Evolutionary conservation across 2,113 vertebrate species (phyloP).

Genomic region (Heterotis niloticus): DNA sequence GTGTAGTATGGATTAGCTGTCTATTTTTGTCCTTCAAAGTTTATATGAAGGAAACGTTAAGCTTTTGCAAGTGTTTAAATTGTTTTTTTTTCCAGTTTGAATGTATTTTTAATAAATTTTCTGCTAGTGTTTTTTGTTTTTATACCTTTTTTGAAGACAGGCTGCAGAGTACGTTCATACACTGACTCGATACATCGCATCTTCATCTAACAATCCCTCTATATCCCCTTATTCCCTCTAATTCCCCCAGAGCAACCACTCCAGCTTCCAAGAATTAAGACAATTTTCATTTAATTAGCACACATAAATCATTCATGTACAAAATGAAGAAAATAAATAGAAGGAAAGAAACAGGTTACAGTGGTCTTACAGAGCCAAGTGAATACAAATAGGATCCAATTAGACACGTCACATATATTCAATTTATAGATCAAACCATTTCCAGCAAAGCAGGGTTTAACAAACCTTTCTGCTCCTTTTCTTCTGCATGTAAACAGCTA

Average conservation of each 20-base stretch:
- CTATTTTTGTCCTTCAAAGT: neutral
- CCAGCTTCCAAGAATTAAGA: conserved; percentile 43
- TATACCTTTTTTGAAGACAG: neutral
- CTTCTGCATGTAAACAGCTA: neutral
- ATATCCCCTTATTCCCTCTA: neutral
- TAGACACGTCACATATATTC: conserved; percentile 40
- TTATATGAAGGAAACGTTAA: neutral
- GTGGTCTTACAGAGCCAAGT: conserved; percentile 67
- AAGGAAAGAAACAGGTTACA: conserved; percentile 61
- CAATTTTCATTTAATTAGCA: conserved; percentile 68
- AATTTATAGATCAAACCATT: conserved; percentile 39
- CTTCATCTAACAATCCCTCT: neutral
- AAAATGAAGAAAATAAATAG: conserved; percentile 60
- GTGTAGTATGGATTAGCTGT: conserved; percentile 1
- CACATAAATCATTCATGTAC: conserved; percentile 67
- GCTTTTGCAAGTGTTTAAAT: neutral
- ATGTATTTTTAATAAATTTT: neutral
- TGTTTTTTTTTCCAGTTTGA: neutral
- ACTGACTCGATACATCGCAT: neutral
- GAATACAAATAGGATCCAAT: conserved; percentile 61
- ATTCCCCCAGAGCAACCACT: neutral
- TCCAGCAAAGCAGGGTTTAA: conserved; percentile 18
- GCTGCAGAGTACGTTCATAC: neutral
- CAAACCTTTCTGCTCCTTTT: conserved; percentile 3
- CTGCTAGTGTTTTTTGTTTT: neutral